A percentile compares a stretch with the other conserved stretches of the same genome.
Evolutionary conservation across 2,888 invertebrate genomes (phyloP).

Genomic region (Blastobasis lacticolella): DNA sequence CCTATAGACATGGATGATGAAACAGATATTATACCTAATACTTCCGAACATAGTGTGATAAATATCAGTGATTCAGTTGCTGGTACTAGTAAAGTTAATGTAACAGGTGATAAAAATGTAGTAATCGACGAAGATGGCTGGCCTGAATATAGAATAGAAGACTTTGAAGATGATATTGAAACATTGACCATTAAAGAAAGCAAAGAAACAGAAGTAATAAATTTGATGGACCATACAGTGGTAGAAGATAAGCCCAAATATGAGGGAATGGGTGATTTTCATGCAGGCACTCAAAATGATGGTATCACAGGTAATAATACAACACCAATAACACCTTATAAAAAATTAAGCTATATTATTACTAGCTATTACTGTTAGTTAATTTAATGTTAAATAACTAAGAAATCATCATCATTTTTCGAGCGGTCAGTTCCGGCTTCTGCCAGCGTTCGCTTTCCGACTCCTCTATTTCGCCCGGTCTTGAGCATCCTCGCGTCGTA

Average conservation of each 20-base stretch:
- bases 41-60: slow-evolving; percentile 27
- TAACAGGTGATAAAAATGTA: slow-evolving; percentile 32
- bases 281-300: slow-evolving; percentile 77
- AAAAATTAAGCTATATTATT: too few relatives aligned
- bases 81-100: slow-evolving; percentile 27
- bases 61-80: slow-evolving; percentile 41
- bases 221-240: slow-evolving; percentile 40
- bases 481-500: too few relatives aligned
- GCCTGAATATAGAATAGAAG: slow-evolving; percentile 66
- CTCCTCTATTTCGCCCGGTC: too few relatives aligned
- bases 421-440: too few relatives aligned
- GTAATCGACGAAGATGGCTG: slow-evolving; percentile 72
- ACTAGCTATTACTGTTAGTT: too few relatives aligned
- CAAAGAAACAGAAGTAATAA: slow-evolving; percentile 28
- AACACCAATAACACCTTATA: too few relatives aligned
- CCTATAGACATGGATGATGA: slow-evolving; percentile 44
- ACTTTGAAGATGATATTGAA: slow-evolving; percentile 52
- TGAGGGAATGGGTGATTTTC: slow-evolving; percentile 71
- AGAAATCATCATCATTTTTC: too few relatives aligned
- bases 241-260: slow-evolving; percentile 37
- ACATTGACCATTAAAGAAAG: slow-evolving; percentile 16
- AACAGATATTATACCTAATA: slow-evolving; percentile 28
- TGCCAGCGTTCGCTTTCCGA: too few relatives aligned
- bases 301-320: slow-evolving; percentile 72
- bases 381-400: too few relatives aligned